Base-by-base conservation (phyloP, 2,797 vertebrate species). In the Todus mexicanus region DNA sequence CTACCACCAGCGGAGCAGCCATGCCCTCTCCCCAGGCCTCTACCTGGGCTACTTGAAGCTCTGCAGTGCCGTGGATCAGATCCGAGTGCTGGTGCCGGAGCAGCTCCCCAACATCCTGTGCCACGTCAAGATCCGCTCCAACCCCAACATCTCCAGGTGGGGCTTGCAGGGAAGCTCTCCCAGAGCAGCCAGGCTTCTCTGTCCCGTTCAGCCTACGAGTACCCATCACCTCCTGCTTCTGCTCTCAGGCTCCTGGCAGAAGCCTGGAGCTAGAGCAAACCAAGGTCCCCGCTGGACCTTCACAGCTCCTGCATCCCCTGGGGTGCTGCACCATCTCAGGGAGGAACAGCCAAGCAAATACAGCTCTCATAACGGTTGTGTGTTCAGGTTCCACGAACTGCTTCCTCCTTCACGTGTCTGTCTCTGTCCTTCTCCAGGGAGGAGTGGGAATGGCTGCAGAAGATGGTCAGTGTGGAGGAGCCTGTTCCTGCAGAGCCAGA, bases 41-140 rank as follows among this genome's bases (percentile, higher is more conserved):
- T 99, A 99, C 95, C 96, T 99, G 96, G 99, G 98, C 65, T 99
- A 99, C 93, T 94, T 99, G 96, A 99, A 99, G 97, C 97, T 99
- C 57, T 98, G 98, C 86, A 99, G 98, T 6, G 98, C 99, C 0
- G 98, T 99, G 95, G 98, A 99, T 93, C 99, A 99, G 97, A 99
- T 99, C 91, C 97, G 98, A 93, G 98, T 98, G 11, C 97, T 99
- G 92, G 98, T 99, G 69, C 98, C 98, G 1, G 98, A 99, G 96
- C 98, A 95, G 88, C 98, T 98, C 53, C 99, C 98, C 90, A 99
- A 98, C 40, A 97, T 99, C 85, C 98, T 99, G 51, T 99, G 98
- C 94, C 98, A 99, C 17, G 97, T 98, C 95, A 99, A 98, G 96
- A 98, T 99, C 26, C 97, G 99, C 50, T 98, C 98, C 98, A 99